Base-by-base conservation (phyloP, 53 echinoderm and acorn worm genomes). In the Actinopyga echinites region DNA sequence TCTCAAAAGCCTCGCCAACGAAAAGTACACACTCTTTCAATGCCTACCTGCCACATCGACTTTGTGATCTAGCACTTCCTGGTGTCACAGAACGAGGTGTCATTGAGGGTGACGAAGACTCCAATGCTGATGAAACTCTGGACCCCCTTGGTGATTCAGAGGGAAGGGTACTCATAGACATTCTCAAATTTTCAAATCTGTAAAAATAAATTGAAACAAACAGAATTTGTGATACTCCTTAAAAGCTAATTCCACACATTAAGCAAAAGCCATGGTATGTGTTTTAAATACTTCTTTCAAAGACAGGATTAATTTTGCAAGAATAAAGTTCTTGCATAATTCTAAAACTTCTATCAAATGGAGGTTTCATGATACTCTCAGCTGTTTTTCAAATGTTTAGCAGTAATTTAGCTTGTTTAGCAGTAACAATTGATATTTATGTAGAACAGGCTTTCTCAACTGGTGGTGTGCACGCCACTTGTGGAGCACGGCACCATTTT, bases 121-220 rank as follows among this genome's bases (percentile, higher is more conserved):
- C 82, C 10, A 71, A 64, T 43, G 87, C 62, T 25, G 91, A 82
- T 24, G 42, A 42, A 6, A 42, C 71, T 25, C 6, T 40, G 40
- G 29, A 29, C 31, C 37, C 29, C 26, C 85, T 87, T 6, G 92
- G 90, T 24, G 86, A 84, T 33, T 93, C 95, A 53, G 86, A 43
- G 52, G 95, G 95, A 20, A 95, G 68, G 22, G 83, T 84, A 53
- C 84, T 88, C 66, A 95, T 86, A 24, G 88, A 85, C 23, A 90
- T 84, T 28, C 95, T 88, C 28, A 93, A 25, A 81, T 84, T 93
- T 31, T 89, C 92, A 86, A 95, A 95, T 59, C 95, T 95, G 61
- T 8, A 36, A 37, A 34, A 49, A 5, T 3, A 23, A 0, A 82
- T 11, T 42, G 68, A 33, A 28, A 63, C 3, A 62, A 62, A 25